phyloP scores from a whole-genome alignment of 92 coral and sea anemone genomes.

The Zoanthus sociatus region DNA sequence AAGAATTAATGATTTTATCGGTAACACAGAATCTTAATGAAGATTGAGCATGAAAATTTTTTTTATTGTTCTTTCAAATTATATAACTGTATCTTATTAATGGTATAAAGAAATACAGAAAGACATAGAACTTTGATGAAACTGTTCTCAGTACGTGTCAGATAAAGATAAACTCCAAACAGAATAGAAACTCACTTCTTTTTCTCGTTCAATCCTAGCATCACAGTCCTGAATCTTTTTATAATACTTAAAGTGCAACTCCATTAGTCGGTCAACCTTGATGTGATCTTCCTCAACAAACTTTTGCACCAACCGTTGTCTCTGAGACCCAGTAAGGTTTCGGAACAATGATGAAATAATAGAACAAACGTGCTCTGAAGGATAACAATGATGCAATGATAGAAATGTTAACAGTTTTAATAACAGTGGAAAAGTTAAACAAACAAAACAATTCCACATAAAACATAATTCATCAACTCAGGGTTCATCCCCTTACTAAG shows the following conservation, averaged over 20 bases:
- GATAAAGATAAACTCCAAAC: not conserved
- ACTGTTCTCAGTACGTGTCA: not conserved
- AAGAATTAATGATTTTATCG: too few relatives aligned
- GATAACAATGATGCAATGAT: not conserved
- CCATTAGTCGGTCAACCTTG: slow-evolving; percentile 96
- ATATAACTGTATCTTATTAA: too few relatives aligned
- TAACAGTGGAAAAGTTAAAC: not conserved
- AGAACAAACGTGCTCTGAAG: slow-evolving; percentile 85
- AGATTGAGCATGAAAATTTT: too few relatives aligned
- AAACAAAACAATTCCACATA: too few relatives aligned
- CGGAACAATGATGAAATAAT: slow-evolving; percentile 90
- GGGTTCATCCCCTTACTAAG: too few relatives aligned
- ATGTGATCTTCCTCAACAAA: slow-evolving; percentile 96
- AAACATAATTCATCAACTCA: too few relatives aligned
- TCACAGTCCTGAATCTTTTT: slow-evolving; percentile 90
- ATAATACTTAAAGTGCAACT: slow-evolving; percentile 89
- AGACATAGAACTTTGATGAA: too few relatives aligned
- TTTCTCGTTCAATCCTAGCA: slow-evolving; percentile 89
- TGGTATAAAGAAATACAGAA: too few relatives aligned
- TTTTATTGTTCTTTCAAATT: too few relatives aligned
- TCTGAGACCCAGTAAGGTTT: slow-evolving; percentile 81
- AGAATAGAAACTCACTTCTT: slow-evolving; percentile 68
- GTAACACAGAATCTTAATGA: too few relatives aligned
- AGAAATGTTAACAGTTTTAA: not conserved
- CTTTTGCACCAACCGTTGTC: slow-evolving; percentile 91